Base-by-base conservation (phyloP, 2,888 invertebrate genomes). In the Ypsolopha scabrella region DNA sequence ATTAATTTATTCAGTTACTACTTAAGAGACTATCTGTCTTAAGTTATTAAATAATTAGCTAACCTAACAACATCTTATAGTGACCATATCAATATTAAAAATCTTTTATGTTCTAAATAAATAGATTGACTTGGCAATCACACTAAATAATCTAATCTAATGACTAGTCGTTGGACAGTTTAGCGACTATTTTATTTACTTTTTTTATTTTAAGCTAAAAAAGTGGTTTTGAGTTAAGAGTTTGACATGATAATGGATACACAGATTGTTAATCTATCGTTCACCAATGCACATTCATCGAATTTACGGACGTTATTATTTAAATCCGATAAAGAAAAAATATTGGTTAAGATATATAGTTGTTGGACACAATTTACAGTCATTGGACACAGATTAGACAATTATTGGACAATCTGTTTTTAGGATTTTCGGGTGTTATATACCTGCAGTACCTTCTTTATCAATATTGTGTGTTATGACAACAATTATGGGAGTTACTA, bases 351-450 rank as follows among this genome's bases (percentile, higher is more conserved):
- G 10, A 45, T 24, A 11, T 39, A 39, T 13, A 49, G 33, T 39
- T 24, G 14, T 49, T 46, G 39, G 41, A 46, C 51, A 51, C 35
- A 47, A 41, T 46, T 47, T 2, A 41, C 41, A 13, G 46, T 47
- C 13, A 51, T 39, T 38, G 51, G 41, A 51, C 51, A 46, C 41
- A 10, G 37, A 46, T 34, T 46, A 41, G 39, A 51, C 46, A 51
- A 46, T 51, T 38, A 51, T 51, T 51, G 51, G 51, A 51, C 47
- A 41, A 34, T 51, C 24, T 51, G n/a, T n/a, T n/a, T n/a, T n/a
- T n/a, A n/a, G n/a, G n/a, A n/a, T 24, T 39, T 46, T 51, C 14
- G 37, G 35, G 37, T 7, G 37, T 43, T 24, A 44, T 51, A 38
- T 24, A 43, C 44, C 38, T 44, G 37, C 37, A 51, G 36, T 24